Evolutionary conservation across 2,888 invertebrate genomes (phyloP), one percentile per base, ranked within the genome.

Genomic region (Macropis europaea): DNA sequence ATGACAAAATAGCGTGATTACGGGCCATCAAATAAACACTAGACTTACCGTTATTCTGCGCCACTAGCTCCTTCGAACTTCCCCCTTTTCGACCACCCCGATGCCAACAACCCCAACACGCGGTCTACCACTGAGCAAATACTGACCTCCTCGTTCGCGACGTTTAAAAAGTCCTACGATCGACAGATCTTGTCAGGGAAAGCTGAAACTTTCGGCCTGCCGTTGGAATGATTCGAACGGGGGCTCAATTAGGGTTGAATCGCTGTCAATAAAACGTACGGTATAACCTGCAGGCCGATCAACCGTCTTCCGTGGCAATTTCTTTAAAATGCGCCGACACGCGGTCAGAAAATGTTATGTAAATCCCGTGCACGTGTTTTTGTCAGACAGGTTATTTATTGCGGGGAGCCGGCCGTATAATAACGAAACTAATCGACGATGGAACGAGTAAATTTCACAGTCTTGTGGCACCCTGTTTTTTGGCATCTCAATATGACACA

Each of bases 1-100:
- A 89, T 87, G 89, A 89, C 87, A 87, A 87, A 88, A 89, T 89
- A 86, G 89, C 89, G 89, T 89, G 89, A 88, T 89, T 88, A 87
- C 86, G 83, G 82, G 84, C 89, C 87, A 89, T 89, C 87, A 88
- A 87, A 89, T 89, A 88, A 89, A 89, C 87, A 89, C 87, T 84
- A 87, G 87, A 85, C 87, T 88, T 82, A 81, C 84, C 83, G 84
- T 87, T 88, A 86, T 86, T 87, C 86, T 82, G 86, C 84, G 82
- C 86, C 85, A 78, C 76, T 79, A 79, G 80, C 79, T 87, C 82
- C 85, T 86, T 84, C 83, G 73, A 76, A 56, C 70, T 64, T 13
- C 59, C 52, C 68, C 62, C 71, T 64, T 43, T 30, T 47, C 56
- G 22, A 34, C 62, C 43, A 34, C 70, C 72, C 22, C 64, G 73